Base-by-base conservation (phyloP, 2,113 vertebrate genomes). In the Pteronura brasiliensis region DNA sequence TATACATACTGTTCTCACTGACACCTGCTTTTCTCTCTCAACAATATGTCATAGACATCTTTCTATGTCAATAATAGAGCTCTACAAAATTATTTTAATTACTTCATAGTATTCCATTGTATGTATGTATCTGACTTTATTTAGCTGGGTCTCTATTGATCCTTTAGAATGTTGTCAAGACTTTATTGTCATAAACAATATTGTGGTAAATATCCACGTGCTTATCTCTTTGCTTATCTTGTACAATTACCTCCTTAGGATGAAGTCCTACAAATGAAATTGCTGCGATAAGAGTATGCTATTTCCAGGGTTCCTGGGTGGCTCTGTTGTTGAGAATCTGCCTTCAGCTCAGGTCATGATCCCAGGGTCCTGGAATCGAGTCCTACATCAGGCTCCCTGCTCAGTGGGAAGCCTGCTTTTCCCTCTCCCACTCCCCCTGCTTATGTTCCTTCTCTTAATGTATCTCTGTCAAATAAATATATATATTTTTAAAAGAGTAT, bases 41-140 rank as follows among this genome's bases (percentile, higher is more conserved):
- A 98, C 97, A 98, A 98, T 98, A 98, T 98, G 98, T 97, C 93
- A 81, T 72, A 96, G 95, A 97, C 98, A 97, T 97, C 96, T 98
- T 98, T 98, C 98, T 95, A 92, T 96, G 88, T 98, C 98, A 97
- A 97, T 98, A 98, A 98, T 98, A 98, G 97, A 98, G 96, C 81
- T 92, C 95, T 88, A 80, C 90, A 97, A 90, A 96, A 96, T 96
- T 92, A 96, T 96, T 88, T 93, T 94, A 98, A 95, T 97, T 96
- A 96, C 94, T 94, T 91, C 71, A 15, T 97, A 94, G 94, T 97
- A 96, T 90, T 96, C 86, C 96, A 95, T 80, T 93, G 90, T 93
- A 96, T 79, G 52, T 77, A 84, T 88, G 81, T 81, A 63, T 95
- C 44, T 6, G 49, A 76, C 77, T 97, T 55, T 18, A 87, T 52